Base-by-base conservation (phyloP, 2,888 invertebrate genomes). In the Chironomus riparius region DNA sequence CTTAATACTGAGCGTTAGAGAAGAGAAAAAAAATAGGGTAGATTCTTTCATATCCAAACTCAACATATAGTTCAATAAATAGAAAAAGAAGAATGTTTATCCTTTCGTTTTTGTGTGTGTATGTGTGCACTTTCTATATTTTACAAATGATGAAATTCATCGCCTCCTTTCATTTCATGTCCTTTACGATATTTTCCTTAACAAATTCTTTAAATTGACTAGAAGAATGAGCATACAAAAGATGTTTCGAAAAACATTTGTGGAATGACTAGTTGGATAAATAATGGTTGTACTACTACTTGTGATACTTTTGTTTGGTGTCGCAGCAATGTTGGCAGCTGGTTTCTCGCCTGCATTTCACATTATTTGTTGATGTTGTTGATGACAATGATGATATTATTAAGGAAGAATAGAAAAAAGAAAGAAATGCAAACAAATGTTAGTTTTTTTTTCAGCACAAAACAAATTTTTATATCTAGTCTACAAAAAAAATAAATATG, bases 301-400 rank as follows among this genome's bases (percentile, higher is more conserved):
- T 18, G 76, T 76, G 69, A 56, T 69, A 69, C 76, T 76, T 68
- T 76, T 76, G 38, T 76, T 76, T 56, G 76, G 74, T 47, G 74
- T 74, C 21, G 74, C 74, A 68, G 74, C 74, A 62, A 74, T 74
- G 48, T 74, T 74, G 47, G 91, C 91, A 28, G 90, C 90, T 78
- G 90, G 90, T 61, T 90, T 90, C 81, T 91, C 90, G 82, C 90
- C 90, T 91, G 86, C 77, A 73, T 73, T 56, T 56, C 56, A 50
- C 50, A 71, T 18, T 65, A 22, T 65, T 22, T 65, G 18, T 65
- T 65, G 13, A 24, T 65, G 65, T 38, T 38, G 38, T 38, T 38
- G 38, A 38, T 38, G 38, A 38, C 38, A 38, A 38, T 38, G 38
- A 38, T 38, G 38, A 38, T 65, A 22, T 22, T 21, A 18, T 56